A percentile compares a stretch with the other conserved stretches of the same genome.
These are phyloP conservation scores for Tribolium freemani DNA, from an alignment of 2,888 invertebrate genomes.

Conservation along the genomic window DNA sequence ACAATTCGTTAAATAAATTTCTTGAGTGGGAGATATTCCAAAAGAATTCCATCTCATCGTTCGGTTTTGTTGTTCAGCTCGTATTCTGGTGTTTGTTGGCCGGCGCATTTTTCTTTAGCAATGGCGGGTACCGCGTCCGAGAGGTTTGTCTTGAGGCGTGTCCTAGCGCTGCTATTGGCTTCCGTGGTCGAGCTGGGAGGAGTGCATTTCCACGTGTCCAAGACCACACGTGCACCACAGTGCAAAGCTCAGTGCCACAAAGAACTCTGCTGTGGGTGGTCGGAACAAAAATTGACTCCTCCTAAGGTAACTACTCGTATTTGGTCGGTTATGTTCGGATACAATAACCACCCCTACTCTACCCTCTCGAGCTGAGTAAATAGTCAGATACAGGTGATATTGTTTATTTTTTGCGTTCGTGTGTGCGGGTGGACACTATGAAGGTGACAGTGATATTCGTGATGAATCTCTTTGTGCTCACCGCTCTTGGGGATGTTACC, in stretches of 20 bases:
- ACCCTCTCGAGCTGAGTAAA: slow-evolving; percentile 63
- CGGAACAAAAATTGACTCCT: slow-evolving; percentile 61
- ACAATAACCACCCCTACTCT: slow-evolving; percentile 62
- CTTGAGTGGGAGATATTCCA: not conserved
- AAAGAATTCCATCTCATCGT: too few species aligned
- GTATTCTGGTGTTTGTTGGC: not conserved
- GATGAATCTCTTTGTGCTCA: slow-evolving; percentile 53
- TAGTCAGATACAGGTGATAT: slow-evolving; percentile 65
- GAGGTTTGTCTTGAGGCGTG: slow-evolving; percentile 56
- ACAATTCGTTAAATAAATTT: not conserved
- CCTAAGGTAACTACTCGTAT: slow-evolving; percentile 59
- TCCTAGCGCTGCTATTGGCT: slow-evolving; percentile 56
- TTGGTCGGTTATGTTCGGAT: slow-evolving; percentile 59
- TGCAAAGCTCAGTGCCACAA: slow-evolving; percentile 61
- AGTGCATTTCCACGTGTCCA: slow-evolving; percentile 61
- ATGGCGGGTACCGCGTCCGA: slow-evolving; percentile 56
- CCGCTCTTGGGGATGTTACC: slow-evolving; percentile 58
- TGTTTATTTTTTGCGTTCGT: slow-evolving; percentile 67
- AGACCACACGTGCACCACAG: slow-evolving; percentile 64
- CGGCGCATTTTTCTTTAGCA: slow-evolving; percentile 57
- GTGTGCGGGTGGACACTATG: slow-evolving; percentile 61
- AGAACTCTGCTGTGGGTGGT: slow-evolving; percentile 66
- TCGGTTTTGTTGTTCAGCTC: not conserved
- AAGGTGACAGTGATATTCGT: slow-evolving; percentile 59
- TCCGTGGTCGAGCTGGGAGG: slow-evolving; percentile 51